Evolutionary conservation across 1,140 invertebrate genomes (phyloP).

Genomic region (Patella vulgata): DNA sequence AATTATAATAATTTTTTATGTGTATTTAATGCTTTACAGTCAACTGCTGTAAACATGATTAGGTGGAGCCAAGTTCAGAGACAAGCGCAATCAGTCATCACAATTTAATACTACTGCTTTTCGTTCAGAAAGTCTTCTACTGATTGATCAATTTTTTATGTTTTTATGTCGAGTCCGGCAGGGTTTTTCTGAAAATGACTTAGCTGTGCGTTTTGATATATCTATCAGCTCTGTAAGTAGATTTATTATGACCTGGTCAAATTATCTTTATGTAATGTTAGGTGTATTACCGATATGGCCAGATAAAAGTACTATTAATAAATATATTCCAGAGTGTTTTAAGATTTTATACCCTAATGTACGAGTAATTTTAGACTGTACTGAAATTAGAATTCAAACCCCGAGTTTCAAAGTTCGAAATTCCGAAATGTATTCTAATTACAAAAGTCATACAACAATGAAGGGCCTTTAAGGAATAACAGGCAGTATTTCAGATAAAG

Average conservation of each 20-base stretch:
- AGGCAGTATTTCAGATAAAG: conserved; percentile 34
- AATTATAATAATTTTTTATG: background rate
- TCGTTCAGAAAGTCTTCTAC: background rate
- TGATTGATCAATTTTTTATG: conserved; percentile 26
- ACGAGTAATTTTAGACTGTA: conserved; percentile 65
- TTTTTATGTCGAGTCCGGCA: conserved; percentile 18
- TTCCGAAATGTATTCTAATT: conserved; percentile 32
- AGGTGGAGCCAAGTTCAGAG: background rate
- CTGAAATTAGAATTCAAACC: conserved; percentile 62
- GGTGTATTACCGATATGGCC: conserved; percentile 23
- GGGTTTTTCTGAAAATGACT: conserved; percentile 20
- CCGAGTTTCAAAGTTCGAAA: conserved; percentile 36
- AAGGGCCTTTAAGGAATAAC: conserved; percentile 39
- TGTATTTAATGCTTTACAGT: conserved; percentile 3
- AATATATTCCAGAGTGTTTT: conserved; percentile 55
- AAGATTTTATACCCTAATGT: conserved; percentile 52
- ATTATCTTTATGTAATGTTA: conserved; percentile 26
- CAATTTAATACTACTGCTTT: background rate
- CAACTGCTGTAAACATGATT: conserved; percentile 3
- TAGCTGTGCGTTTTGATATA: conserved; percentile 23
- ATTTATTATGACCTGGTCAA: conserved; percentile 35
- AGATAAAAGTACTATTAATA: conserved; percentile 8
- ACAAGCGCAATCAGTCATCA: background rate
- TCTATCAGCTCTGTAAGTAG: conserved; percentile 21
- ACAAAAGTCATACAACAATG: conserved; percentile 36